Percentiles rank a stretch among this genome's conserved stretches.
phyloP scores from a whole-genome alignment of 1,140 invertebrate species.

The Ceratosolen fusciceps region DNA sequence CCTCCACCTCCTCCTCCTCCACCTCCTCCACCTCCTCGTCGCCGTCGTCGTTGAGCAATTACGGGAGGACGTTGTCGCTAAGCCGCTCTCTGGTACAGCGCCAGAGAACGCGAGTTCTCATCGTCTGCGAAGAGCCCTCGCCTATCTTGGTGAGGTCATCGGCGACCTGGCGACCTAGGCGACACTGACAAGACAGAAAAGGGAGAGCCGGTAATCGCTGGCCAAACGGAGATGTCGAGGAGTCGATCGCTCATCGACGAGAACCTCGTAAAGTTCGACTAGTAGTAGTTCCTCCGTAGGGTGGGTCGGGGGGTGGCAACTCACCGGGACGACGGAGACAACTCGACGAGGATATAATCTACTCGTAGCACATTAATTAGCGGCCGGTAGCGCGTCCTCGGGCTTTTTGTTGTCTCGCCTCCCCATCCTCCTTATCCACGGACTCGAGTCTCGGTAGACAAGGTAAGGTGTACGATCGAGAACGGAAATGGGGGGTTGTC shows the following conservation, averaged over 20 bases:
- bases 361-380: slow-evolving; percentile 39
- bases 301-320: too few relatives aligned
- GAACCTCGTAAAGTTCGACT: background rate
- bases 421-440: too few relatives aligned
- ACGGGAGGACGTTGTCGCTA: background rate
- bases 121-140: slow-evolving; percentile 53
- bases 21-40: too few relatives aligned
- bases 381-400: too few relatives aligned
- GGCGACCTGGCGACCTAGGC: background rate
- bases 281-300: slow-evolving; percentile 21
- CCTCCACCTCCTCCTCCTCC: too few relatives aligned
- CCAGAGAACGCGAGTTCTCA: slow-evolving; percentile 14
- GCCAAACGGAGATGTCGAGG: slow-evolving; percentile 22
- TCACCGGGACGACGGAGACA: too few relatives aligned
- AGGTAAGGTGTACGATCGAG: too few relatives aligned
- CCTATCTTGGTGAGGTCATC: background rate
- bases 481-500: too few relatives aligned
- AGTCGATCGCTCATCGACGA: slow-evolving; percentile 1
- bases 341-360: too few relatives aligned
- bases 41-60: background rate
- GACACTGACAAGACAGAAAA: background rate
- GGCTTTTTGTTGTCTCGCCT: too few relatives aligned
- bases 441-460: too few relatives aligned
- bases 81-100: background rate
- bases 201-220: slow-evolving; percentile 33